A percentile compares a stretch with the other conserved stretches of the same genome.
These are phyloP conservation scores for Cryptoprocta ferox DNA, from an alignment of 2,797 vertebrate genomes.

Conservation along the genomic window DNA sequence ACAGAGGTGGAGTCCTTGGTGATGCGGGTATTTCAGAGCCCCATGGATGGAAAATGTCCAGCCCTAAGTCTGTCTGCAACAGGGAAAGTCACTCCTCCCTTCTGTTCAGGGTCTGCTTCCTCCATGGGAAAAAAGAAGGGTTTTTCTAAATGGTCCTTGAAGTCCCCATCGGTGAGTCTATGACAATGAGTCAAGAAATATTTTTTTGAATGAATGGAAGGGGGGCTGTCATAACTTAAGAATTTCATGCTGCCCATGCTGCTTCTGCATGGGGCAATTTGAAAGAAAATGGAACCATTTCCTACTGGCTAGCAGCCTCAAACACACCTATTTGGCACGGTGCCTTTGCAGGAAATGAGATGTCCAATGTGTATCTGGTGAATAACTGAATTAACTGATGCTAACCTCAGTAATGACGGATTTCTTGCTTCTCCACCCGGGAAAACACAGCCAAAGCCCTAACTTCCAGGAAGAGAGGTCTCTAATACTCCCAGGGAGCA, in stretches of 20 bases:
- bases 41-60: not conserved
- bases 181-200: slow-evolving; percentile 64
- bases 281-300: not conserved
- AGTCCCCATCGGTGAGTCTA: not conserved
- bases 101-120: not conserved
- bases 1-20: too few species aligned
- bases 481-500: not conserved
- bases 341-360: not conserved
- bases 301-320: not conserved
- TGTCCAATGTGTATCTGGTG: not conserved
- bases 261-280: not conserved
- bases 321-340: not conserved
- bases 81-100: not conserved
- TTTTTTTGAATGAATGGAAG: slow-evolving; percentile 66
- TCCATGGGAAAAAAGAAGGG: not conserved
- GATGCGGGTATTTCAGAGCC: not conserved
- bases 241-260: slow-evolving; percentile 27
- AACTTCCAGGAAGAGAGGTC: not conserved
- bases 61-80: not conserved
- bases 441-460: not conserved
- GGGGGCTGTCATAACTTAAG: slow-evolving; percentile 56
- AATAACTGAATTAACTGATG: not conserved
- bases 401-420: not conserved
- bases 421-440: not conserved
- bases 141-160: slow-evolving; percentile 42